These are phyloP conservation scores for Lethenteron reissneri DNA, from an alignment of 2,113 vertebrate species.

Conservation along the genomic window DNA sequence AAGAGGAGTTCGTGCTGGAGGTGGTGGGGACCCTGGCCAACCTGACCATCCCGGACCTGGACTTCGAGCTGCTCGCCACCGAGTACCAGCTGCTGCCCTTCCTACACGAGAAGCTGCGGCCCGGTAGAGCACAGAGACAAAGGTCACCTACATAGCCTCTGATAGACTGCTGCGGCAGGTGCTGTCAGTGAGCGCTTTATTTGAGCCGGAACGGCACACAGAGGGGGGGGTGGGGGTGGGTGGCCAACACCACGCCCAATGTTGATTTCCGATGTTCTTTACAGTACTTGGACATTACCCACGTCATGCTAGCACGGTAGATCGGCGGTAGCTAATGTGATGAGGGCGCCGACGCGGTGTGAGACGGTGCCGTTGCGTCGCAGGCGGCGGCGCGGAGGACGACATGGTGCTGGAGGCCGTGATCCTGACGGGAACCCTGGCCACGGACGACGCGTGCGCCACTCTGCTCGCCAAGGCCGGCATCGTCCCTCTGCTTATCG, in stretches of 20 bases:
- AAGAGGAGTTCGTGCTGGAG: constrained; percentile 77
- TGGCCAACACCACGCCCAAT: no score
- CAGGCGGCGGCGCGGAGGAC: constrained; percentile 53
- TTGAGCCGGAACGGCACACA: no score
- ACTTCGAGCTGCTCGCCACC: constrained; percentile 82
- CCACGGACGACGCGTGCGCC: constrained; percentile 87
- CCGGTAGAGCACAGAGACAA: constrained; percentile 31
- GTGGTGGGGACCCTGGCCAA: constrained; percentile 83
- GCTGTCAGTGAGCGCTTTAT: no score
- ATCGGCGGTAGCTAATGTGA: no score
- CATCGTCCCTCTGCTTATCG: constrained; percentile 77
- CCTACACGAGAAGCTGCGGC: constrained; percentile 75
- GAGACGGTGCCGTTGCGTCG: no score
- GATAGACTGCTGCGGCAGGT: no score
- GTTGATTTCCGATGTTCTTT: no score
- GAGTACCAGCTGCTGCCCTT: constrained; percentile 83
- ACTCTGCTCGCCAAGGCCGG: constrained; percentile 76
- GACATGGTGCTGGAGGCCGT: constrained; percentile 86
- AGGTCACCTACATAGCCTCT: no score
- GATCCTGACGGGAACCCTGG: constrained; percentile 87
- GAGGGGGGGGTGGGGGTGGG: no score
- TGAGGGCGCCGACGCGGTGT: no score
- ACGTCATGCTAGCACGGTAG: no score
- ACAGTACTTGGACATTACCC: no score
- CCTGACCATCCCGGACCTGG: constrained; percentile 67